Evolutionary conservation across 2,888 invertebrate species (phyloP), one percentile per base, ranked within the genome.

Genomic region (Ceratothoa steindachneri): DNA sequence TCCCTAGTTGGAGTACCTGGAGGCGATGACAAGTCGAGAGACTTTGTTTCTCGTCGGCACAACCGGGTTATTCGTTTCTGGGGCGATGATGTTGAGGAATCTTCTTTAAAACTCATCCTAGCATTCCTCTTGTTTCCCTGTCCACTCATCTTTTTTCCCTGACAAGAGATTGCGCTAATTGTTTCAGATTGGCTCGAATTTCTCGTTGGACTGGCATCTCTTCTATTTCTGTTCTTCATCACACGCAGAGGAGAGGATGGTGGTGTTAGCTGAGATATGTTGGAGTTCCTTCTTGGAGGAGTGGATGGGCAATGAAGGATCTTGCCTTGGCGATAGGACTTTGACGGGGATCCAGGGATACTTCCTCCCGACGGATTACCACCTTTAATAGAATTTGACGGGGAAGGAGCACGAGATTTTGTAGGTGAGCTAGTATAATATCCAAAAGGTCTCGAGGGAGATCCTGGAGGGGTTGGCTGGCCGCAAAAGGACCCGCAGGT

Each of bases 391-490:
- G 60, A 60, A 2, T 24, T 24, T 3, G 60, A 2, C n/a, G 60
- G 60, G 12, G 60, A 60, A 60, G 60, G 24, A 24, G 24, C 19
- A 22, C 12, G 60, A 24, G 60, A 60, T 24, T 24, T 60, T 22
- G 22, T 60, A 22, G n/a, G 60, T 12, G 70, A 64, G 1, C 60
- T n/a, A 1, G 70, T 70, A 28, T 70, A 70, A 27, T 70, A 70
- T 7, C 70, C 64, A 27, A 31, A 70, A 30, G 30, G 30, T 27
- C 70, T 30, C 1, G 70, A 70, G 22, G 70, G 70, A 24, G 70
- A 70, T 31, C 60, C 60, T 2, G 70, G 70, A 30, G 60, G 30
- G 0, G 70, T 55, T 19, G 30, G 28, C 12, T 60, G 60, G 0
- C 64, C 31, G 60, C 12, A 60, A 3, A n/a, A 60, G 1, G 2